These are phyloP conservation scores for Syngnathus floridae DNA, from an alignment of 2,113 vertebrate genomes.

Conservation along the genomic window DNA sequence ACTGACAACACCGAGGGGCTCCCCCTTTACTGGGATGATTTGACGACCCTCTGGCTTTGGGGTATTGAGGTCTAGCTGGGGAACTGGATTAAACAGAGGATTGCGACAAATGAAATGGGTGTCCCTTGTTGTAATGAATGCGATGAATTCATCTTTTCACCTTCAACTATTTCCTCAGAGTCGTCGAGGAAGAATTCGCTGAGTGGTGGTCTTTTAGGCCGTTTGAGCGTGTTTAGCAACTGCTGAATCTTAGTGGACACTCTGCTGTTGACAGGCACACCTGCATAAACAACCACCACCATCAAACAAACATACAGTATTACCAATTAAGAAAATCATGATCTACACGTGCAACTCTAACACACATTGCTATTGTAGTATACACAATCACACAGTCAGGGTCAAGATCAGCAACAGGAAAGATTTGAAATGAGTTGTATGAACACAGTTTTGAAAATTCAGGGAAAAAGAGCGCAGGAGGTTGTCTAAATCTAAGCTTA, in stretches of 20 bases:
- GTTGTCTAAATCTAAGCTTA: constrained; percentile 43
- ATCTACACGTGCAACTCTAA: constrained; percentile 33
- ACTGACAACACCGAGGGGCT: constrained; percentile 92
- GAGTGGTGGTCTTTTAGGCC: constrained; percentile 90
- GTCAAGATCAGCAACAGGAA: constrained; percentile 44
- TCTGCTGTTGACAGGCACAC: constrained; percentile 89
- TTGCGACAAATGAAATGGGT: not conserved
- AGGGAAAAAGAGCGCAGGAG: constrained; percentile 23
- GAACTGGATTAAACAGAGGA: constrained; percentile 68
- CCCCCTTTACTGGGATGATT: constrained; percentile 94
- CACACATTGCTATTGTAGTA: constrained; percentile 22
- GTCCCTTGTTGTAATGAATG: not conserved
- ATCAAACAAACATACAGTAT: constrained; percentile 27
- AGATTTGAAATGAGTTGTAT: constrained; percentile 32
- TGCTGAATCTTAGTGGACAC: constrained; percentile 99
- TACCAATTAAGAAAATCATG: not conserved
- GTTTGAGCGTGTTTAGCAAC: constrained; percentile 94
- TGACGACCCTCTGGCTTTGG: constrained; percentile 93
- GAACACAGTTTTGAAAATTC: constrained; percentile 31
- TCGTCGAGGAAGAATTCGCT: constrained; percentile 96
- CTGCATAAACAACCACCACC: constrained; percentile 60
- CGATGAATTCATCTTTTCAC: constrained; percentile 52
- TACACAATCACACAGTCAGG: constrained; percentile 25
- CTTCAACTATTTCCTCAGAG: constrained; percentile 96
- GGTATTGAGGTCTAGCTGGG: constrained; percentile 92